Evolutionary conservation across 2,888 invertebrate genomes (phyloP).

Genomic region (Melikaiella ostensackeni): DNA sequence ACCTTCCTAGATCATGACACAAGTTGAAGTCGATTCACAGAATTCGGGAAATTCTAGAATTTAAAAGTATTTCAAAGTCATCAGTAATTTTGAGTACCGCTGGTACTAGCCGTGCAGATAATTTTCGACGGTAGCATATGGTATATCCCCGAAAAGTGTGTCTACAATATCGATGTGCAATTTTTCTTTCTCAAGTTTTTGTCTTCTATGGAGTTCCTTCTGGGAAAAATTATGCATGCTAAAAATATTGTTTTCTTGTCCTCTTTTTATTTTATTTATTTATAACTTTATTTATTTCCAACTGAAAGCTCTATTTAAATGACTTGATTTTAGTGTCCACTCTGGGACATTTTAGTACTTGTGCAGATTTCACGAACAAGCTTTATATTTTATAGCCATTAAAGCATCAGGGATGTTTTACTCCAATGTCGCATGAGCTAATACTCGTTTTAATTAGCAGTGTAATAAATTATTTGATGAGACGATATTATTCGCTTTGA

Average conservation of each 20-base stretch:
- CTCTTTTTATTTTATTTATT: no score
- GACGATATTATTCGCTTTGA: constrained; percentile 3
- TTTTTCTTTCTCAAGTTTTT: not conserved
- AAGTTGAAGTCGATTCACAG: no score
- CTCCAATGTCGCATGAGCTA: not conserved
- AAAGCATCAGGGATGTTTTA: not conserved
- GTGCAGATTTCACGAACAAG: not conserved
- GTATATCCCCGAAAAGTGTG: not conserved
- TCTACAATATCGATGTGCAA: not conserved
- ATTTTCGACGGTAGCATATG: no score
- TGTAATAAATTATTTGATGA: constrained; percentile 19
- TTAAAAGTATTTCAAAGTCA: no score
- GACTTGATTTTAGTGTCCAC: not conserved
- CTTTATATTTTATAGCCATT: not conserved
- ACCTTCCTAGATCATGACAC: no score
- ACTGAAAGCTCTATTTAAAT: not conserved
- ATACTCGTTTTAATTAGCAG: constrained; percentile 25
- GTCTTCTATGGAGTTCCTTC: not conserved
- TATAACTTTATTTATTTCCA: no score
- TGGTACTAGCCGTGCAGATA: no score
- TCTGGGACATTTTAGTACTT: not conserved
- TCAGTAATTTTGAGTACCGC: no score
- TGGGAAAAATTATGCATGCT: no score
- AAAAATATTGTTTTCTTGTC: no score
- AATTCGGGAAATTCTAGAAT: no score